phyloP scores from a whole-genome alignment of 2,113 vertebrate species.

The Prunella himalayana region DNA sequence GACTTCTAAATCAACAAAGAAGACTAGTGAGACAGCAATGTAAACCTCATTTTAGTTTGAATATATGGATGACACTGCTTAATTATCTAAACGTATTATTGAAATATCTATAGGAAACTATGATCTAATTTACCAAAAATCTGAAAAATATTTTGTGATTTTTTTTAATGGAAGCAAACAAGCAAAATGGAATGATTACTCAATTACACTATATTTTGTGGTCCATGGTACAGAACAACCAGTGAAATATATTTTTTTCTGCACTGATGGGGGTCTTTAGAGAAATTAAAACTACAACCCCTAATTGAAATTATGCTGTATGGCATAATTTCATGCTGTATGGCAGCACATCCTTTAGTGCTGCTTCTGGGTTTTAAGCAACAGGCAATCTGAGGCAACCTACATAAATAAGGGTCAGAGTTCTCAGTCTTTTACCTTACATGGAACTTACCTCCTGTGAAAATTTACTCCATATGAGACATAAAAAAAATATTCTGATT shows the following conservation, averaged over 20 bases:
- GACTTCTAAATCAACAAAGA: not conserved
- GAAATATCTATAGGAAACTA: not conserved
- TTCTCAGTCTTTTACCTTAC: not conserved
- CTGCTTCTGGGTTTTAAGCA: not conserved
- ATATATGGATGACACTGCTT: not conserved
- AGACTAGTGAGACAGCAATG: not conserved
- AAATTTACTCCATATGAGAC: not conserved
- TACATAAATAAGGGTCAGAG: not conserved
- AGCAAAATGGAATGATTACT: not conserved
- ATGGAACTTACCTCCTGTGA: not conserved
- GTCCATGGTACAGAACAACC: not conserved
- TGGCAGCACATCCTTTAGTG: not conserved
- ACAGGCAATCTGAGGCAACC: not conserved
- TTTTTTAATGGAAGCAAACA: not conserved
- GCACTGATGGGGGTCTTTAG: not conserved
- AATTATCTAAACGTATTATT: not conserved
- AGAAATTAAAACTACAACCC: not conserved
- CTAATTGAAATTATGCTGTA: not conserved
- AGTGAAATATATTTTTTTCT: not conserved
- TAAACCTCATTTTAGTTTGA: not conserved
- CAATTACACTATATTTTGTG: not conserved
- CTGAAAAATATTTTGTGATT: fast-evolving
- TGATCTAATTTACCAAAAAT: not conserved
- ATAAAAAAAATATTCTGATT: not conserved
- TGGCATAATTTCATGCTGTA: not conserved